phyloP scores from a whole-genome alignment of 2,113 vertebrate genomes.

The Sclerurus mexicanus region DNA sequence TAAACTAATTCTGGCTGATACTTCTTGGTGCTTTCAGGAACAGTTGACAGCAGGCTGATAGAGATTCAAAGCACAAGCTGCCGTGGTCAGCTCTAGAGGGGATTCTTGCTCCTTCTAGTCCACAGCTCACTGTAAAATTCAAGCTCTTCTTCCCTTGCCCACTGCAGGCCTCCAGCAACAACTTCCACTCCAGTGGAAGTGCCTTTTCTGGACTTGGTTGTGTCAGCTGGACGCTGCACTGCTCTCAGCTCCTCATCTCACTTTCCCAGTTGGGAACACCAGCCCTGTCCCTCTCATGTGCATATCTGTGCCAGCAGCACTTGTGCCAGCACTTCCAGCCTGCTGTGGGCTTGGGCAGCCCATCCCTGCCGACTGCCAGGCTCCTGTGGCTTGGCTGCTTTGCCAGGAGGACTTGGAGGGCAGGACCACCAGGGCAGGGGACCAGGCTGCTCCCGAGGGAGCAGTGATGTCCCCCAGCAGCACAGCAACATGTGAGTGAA shows the following conservation, averaged over 20 bases:
- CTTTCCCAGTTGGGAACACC: not conserved
- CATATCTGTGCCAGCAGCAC: not conserved
- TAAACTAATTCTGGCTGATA: not conserved
- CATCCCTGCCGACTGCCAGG: not conserved
- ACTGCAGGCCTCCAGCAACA: not conserved
- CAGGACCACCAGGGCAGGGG: not conserved
- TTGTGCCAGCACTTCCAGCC: accelerated
- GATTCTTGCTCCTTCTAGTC: not conserved
- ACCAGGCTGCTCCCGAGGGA: not conserved
- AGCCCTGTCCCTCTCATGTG: accelerated
- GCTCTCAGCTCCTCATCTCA: not conserved
- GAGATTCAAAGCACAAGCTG: not conserved
- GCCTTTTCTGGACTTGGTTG: not conserved
- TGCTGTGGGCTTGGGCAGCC: not conserved
- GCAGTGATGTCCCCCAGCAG: not conserved
- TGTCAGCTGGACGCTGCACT: not conserved
- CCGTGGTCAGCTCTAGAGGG: not conserved
- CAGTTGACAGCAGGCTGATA: not conserved
- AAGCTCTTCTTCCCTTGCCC: not conserved
- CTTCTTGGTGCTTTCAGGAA: not conserved
- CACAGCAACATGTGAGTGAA: not conserved
- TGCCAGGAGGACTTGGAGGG: not conserved
- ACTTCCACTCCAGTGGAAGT: accelerated
- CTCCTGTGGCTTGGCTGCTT: not conserved
- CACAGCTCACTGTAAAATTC: not conserved